These are phyloP conservation scores for Hartigia nigra DNA, from an alignment of 2,888 invertebrate species.

Conservation along the genomic window DNA sequence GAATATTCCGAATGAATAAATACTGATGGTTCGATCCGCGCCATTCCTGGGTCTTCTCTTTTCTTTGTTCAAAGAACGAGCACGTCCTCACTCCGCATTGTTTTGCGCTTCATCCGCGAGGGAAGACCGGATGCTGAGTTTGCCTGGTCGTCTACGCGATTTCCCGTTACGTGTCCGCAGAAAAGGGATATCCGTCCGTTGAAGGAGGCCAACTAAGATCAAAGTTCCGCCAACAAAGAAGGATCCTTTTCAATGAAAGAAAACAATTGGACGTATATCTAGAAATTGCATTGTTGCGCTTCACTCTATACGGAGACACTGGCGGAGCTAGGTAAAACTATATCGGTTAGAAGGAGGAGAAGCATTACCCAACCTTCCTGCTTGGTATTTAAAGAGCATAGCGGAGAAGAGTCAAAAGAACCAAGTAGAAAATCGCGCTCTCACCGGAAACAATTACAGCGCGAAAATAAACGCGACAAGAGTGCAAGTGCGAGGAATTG, in stretches of 20 bases:
- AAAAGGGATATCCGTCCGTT: not conserved
- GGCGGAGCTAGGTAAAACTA: not conserved
- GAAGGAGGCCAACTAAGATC: conserved; percentile 15
- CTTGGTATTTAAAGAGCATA: not conserved
- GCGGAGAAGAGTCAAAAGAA: not conserved
- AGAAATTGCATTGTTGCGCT: not conserved
- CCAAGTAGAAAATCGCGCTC: not conserved
- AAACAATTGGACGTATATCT: not conserved
- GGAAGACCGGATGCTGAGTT: conserved; percentile 58
- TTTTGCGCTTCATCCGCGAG: conserved; percentile 46
- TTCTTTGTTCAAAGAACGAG: not conserved
- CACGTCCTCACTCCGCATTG: conserved; percentile 56
- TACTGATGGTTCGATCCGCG: not conserved
- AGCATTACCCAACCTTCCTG: not conserved
- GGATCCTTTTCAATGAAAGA: not conserved
- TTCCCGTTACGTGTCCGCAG: conserved; percentile 60
- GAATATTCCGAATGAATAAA: not conserved
- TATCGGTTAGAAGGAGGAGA: not conserved
- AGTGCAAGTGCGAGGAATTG: not conserved
- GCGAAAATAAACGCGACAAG: not conserved
- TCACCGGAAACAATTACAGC: not conserved
- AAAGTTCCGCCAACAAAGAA: conserved; percentile 24
- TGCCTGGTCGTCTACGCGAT: conserved; percentile 59
- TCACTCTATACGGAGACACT: not conserved
- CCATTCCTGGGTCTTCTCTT: not conserved